A percentile compares a stretch with the other conserved stretches of the same genome.
phyloP scores from a whole-genome alignment of 2,888 invertebrate genomes.

The Catocala nupta region DNA sequence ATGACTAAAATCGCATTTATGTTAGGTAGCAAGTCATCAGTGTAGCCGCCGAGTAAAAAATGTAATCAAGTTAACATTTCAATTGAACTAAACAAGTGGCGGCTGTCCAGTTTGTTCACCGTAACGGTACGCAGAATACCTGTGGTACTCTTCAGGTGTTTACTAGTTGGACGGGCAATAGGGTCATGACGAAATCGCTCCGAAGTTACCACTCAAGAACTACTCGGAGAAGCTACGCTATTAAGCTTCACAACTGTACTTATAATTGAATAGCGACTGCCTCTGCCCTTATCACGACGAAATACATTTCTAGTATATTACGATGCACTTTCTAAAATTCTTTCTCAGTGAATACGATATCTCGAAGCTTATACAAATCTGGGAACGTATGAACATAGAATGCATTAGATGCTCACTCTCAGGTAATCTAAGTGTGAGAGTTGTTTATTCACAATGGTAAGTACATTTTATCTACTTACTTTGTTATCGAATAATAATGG shows the following conservation, averaged over 20 bases:
- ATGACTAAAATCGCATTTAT: conserved; percentile 39
- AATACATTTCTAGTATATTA: conserved; percentile 30
- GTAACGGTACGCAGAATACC: conserved; percentile 71
- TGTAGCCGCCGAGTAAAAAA: conserved; percentile 47
- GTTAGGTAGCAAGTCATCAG: conserved; percentile 34
- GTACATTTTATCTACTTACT: too few relatives aligned
- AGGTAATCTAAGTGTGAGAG: conserved; percentile 14
- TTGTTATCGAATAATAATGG: too few relatives aligned
- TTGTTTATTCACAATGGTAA: conserved; percentile 7
- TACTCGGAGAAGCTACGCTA: conserved; percentile 45
- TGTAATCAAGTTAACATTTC: conserved; percentile 57
- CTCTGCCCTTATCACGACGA: conserved; percentile 44
- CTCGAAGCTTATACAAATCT: conserved; percentile 25
- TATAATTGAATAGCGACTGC: conserved; percentile 46
- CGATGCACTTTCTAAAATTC: conserved; percentile 42
- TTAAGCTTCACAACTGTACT: conserved; percentile 45
- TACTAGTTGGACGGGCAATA: conserved; percentile 58
- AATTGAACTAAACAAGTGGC: conserved; percentile 58
- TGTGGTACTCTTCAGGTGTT: conserved; percentile 67
- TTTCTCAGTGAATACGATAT: conserved; percentile 34
- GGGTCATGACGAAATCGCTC: conserved; percentile 60
- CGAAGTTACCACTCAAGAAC: conserved; percentile 43
- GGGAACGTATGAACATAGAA: conserved; percentile 22
- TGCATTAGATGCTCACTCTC: conserved; percentile 16
- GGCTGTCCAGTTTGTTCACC: conserved; percentile 67